These are phyloP conservation scores for Brassicogethes aeneus DNA, from an alignment of 2,888 invertebrate genomes.

Conservation along the genomic window DNA sequence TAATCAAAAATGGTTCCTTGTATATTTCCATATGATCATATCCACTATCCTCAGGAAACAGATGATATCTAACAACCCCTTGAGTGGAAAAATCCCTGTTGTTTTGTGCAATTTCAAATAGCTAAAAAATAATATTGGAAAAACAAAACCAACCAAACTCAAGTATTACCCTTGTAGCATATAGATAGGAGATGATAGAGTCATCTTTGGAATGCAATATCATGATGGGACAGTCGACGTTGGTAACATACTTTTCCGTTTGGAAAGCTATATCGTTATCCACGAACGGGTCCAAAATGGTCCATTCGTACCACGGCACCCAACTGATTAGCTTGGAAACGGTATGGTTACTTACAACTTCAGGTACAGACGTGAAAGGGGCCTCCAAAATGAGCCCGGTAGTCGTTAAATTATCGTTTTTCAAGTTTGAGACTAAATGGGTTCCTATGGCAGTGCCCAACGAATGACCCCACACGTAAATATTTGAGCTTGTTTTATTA, in stretches of 20 bases:
- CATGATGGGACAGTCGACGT: constrained; percentile 64
- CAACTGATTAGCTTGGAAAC: constrained; percentile 42
- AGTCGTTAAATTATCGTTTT: constrained; percentile 17
- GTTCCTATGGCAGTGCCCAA: not conserved
- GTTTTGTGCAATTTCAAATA: constrained; percentile 54
- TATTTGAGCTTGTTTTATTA: not conserved
- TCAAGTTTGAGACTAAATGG: not conserved
- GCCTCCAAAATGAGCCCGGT: constrained; percentile 30
- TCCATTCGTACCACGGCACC: constrained; percentile 74
- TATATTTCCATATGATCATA: too few relatives aligned
- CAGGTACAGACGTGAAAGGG: constrained; percentile 31
- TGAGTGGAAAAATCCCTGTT: constrained; percentile 48
- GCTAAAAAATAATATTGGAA: constrained; percentile 39
- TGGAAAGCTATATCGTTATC: constrained; percentile 65
- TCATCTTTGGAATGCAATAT: constrained; percentile 92
- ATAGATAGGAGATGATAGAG: constrained; percentile 67
- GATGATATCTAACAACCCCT: constrained; percentile 58
- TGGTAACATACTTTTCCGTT: constrained; percentile 61
- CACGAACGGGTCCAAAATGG: constrained; percentile 69
- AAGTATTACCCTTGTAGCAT: constrained; percentile 62
- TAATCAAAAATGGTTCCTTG: too few relatives aligned
- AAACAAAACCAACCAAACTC: constrained; percentile 5
- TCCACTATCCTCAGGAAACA: too few relatives aligned
- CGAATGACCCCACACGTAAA: not conserved
- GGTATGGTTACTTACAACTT: constrained; percentile 27